Percentiles rank a stretch among this genome's conserved stretches.
Evolutionary conservation across 2,113 vertebrate species (phyloP).

Genomic region (Sylvia atricapilla): DNA sequence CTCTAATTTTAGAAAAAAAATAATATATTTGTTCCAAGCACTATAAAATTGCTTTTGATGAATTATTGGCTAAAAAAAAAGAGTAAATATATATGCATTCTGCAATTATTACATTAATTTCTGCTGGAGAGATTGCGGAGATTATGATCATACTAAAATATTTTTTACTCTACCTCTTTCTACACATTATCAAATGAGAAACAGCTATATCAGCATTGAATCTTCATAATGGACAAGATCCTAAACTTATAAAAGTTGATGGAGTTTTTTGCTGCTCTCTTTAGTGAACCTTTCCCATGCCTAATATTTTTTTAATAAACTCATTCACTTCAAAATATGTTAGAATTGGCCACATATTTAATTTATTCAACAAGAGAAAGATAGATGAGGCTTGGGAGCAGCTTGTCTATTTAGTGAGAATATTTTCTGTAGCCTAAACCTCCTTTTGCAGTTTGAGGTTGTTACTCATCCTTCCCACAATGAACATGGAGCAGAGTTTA

Average conservation of each 20-base stretch:
- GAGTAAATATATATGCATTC: neutral
- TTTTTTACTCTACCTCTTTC: neutral
- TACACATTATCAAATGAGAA: neutral
- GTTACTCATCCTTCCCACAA: neutral
- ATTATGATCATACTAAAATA: neutral
- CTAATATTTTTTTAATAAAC: neutral
- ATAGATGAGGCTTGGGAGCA: neutral
- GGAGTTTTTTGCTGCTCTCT: neutral
- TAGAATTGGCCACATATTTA: neutral
- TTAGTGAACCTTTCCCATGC: neutral
- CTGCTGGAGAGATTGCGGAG: neutral
- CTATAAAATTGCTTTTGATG: neutral
- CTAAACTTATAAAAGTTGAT: neutral
- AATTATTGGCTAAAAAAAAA: neutral
- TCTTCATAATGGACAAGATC: neutral
- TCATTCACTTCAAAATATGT: neutral
- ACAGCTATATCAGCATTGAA: neutral
- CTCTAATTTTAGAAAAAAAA: slow-evolving; percentile 19
- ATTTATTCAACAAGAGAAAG: neutral
- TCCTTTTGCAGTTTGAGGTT: neutral
- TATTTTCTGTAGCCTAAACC: neutral
- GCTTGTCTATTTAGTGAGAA: neutral
- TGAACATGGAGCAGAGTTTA: neutral
- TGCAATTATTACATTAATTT: neutral
- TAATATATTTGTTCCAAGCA: neutral